Conservation (phyloP, 2,113 vertebrate species). For the Hypocryptadius cinnamomeus region DNA sequence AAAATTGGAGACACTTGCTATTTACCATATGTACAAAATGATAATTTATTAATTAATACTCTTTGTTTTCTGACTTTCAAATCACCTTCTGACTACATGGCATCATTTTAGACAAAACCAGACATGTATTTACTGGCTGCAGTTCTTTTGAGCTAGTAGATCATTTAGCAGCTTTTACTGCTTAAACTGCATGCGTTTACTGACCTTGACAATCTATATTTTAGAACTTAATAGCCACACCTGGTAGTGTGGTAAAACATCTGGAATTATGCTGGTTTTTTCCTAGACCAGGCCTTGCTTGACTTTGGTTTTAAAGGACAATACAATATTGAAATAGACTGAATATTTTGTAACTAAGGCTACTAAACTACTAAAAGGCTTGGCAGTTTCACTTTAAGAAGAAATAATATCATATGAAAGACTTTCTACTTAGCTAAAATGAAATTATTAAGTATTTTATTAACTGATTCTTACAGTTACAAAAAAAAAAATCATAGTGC, state of each 20-base stretch:
- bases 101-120: not conserved
- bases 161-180: slow-evolving; percentile 9
- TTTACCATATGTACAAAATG: slow-evolving; percentile 12
- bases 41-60: slow-evolving; percentile 44
- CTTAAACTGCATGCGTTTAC: not conserved
- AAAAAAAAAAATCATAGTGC: not conserved
- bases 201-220: not conserved
- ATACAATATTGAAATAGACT: not conserved
- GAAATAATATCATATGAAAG: not conserved
- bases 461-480: not conserved
- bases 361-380: not conserved
- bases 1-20: not conserved
- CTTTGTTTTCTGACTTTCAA: not conserved
- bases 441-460: not conserved
- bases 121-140: not conserved
- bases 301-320: not conserved
- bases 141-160: not conserved
- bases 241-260: not conserved
- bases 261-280: not conserved
- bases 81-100: not conserved
- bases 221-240: not conserved
- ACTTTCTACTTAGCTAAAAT: not conserved
- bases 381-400: not conserved
- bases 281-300: not conserved
- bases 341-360: not conserved